These are phyloP conservation scores for Pogonomyrmex californicus DNA, from an alignment of 1,140 invertebrate genomes.

Conservation along the genomic window DNA sequence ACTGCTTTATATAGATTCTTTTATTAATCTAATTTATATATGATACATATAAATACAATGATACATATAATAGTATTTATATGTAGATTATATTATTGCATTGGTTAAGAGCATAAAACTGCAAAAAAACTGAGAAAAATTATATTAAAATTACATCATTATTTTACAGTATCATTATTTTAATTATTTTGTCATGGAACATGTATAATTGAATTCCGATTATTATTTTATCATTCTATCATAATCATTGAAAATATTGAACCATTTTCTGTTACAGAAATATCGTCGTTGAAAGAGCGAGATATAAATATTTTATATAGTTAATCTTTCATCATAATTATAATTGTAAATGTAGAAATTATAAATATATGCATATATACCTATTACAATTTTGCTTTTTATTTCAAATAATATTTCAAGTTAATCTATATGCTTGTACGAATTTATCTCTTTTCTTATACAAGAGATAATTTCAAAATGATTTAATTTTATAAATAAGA, in stretches of 20 bases:
- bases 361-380: constrained; percentile 55
- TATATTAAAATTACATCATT: neutral
- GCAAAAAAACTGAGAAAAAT: constrained; percentile 1
- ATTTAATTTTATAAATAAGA: too few relatives aligned
- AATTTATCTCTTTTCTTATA: neutral
- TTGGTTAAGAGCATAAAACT: neutral
- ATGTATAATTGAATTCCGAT: constrained; percentile 4
- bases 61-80: neutral
- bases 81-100: neutral
- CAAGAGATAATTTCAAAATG: too few relatives aligned
- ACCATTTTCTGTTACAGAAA: constrained; percentile 9
- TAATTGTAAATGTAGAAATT: constrained; percentile 55
- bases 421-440: neutral
- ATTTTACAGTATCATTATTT: constrained; percentile 15
- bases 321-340: constrained; percentile 25
- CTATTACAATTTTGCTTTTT: constrained; percentile 52
- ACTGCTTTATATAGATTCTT: neutral
- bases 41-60: neutral
- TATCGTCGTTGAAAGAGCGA: neutral
- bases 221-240: neutral
- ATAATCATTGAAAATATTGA: neutral
- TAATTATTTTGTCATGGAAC: neutral
- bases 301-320: neutral
- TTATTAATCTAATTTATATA: neutral
- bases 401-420: constrained; percentile 45